Conservation (phyloP, 2,113 vertebrate genomes). For the Aptenodytes forsteri region DNA sequence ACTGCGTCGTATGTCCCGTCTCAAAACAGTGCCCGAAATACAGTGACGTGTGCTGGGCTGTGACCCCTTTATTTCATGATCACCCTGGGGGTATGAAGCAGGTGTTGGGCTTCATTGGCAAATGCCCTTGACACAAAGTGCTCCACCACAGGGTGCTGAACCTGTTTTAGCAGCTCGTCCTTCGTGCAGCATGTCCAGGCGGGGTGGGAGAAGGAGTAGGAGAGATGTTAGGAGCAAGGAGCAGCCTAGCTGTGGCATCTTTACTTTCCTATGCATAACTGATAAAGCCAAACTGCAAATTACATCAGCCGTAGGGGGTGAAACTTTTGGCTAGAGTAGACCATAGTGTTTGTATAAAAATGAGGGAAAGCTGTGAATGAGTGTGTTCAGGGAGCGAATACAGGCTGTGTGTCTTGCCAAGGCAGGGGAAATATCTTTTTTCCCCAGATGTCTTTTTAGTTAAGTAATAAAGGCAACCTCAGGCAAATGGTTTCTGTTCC, state of each 20-base stretch:
- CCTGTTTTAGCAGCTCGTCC: not conserved
- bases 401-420: not conserved
- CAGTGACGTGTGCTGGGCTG: not conserved
- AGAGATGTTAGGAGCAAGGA: not conserved
- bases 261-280: not conserved
- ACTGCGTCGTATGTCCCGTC: rapidly evolving
- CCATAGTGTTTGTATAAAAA: not conserved
- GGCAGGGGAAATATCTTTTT: not conserved
- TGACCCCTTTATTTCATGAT: not conserved
- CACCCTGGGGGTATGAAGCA: not conserved
- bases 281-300: not conserved
- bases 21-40: not conserved
- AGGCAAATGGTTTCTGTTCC: not conserved
- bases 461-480: not conserved
- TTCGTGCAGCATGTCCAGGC: rapidly evolving
- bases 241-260: not conserved
- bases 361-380: not conserved
- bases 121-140: not conserved
- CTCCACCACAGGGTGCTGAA: not conserved
- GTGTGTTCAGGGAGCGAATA: not conserved
- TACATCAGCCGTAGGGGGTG: not conserved
- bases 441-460: not conserved
- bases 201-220: not conserved
- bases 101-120: not conserved
- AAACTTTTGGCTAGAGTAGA: not conserved